Evolutionary conservation across 64 coral and sea anemone genomes (phyloP).

Genomic region (Pocillopora verrucosa): DNA sequence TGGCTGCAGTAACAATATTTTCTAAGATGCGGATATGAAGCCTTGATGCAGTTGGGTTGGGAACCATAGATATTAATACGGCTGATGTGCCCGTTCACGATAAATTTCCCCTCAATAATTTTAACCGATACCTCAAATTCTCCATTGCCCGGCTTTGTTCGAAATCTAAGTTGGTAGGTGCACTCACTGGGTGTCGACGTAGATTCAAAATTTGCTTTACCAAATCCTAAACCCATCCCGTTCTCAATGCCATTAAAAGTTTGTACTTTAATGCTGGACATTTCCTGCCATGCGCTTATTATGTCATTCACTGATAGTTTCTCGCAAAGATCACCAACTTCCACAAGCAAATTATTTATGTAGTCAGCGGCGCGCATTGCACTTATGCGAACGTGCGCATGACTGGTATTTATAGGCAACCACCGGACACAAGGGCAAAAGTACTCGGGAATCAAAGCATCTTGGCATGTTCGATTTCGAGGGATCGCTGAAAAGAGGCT

Average conservation of each 20-base stretch:
- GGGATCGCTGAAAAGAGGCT: constrained; percentile 68
- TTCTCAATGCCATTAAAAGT: constrained; percentile 64
- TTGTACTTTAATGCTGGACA: constrained; percentile 68
- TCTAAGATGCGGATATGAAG: constrained; percentile 62
- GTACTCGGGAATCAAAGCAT: constrained; percentile 77
- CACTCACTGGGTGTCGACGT: constrained; percentile 45
- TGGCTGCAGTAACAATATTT: constrained; percentile 81
- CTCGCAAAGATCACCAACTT: constrained; percentile 29
- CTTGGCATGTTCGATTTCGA: constrained; percentile 59
- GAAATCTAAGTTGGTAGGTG: constrained; percentile 76
- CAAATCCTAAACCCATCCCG: constrained; percentile 73
- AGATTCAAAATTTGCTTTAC: constrained; percentile 52
- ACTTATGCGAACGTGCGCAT: constrained; percentile 68
- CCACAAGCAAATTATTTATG: constrained; percentile 54
- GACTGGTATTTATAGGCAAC: constrained; percentile 50
- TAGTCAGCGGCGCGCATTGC: constrained; percentile 42
- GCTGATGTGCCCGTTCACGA: constrained; percentile 67
- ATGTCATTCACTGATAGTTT: constrained; percentile 48
- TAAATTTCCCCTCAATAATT: constrained; percentile 54
- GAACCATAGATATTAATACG: constrained; percentile 85
- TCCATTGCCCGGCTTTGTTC: constrained; percentile 55
- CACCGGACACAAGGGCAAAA: constrained; percentile 87
- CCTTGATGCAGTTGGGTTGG: constrained; percentile 72
- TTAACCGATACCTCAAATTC: constrained; percentile 75
- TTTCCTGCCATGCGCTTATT: constrained; percentile 68